Evolutionary conservation across 2,797 vertebrate species (phyloP).

Genomic region (Hapalemur alaotrensis): DNA sequence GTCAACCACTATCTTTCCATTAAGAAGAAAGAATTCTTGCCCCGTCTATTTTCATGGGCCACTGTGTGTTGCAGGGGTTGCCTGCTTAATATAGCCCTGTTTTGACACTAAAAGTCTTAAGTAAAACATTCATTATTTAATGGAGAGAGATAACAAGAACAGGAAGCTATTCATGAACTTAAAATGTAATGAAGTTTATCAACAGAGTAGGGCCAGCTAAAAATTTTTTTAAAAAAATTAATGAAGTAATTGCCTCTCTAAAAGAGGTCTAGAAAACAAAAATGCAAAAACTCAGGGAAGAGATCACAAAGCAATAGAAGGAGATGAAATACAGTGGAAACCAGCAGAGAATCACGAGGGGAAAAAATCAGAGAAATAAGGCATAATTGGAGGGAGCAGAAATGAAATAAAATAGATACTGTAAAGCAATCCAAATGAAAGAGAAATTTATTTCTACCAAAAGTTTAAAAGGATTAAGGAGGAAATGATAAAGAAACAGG

Average conservation of each 20-base stretch:
- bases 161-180: background rate
- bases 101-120: background rate
- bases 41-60: background rate
- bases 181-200: background rate
- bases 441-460: background rate
- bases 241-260: background rate
- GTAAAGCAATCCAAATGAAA: background rate
- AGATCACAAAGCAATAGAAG: background rate
- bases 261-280: background rate
- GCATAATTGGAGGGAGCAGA: background rate
- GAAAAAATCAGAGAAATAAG: background rate
- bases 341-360: background rate
- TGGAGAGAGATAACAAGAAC: background rate
- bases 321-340: background rate
- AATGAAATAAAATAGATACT: background rate
- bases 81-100: background rate
- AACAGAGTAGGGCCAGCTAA: no score
- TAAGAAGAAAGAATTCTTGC: background rate
- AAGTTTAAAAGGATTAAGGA: background rate
- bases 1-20: background rate
- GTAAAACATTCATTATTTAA: background rate
- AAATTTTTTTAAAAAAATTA: background rate
- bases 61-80: background rate
- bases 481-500: background rate
- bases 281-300: background rate